Conservation (phyloP, 2,888 invertebrate genomes). For the Tuberolachnus salignus region DNA sequence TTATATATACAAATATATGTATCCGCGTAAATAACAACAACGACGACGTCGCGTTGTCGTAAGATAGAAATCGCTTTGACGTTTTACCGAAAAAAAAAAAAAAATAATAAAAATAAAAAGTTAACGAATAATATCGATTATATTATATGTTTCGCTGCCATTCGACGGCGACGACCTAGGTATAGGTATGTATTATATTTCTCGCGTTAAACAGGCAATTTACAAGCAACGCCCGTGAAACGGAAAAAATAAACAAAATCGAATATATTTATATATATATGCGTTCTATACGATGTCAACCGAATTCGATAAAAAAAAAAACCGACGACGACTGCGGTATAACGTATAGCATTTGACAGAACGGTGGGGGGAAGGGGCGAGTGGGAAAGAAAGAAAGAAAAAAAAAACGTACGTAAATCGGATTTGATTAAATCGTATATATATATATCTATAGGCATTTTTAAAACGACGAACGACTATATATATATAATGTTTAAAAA, state of each 20-base stretch:
- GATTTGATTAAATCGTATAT: conserved; percentile 38
- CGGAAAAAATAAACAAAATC: conserved; percentile 33
- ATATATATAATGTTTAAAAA: too few relatives aligned
- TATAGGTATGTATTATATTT: neutral
- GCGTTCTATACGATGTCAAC: neutral
- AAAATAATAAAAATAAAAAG: neutral
- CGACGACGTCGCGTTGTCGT: neutral
- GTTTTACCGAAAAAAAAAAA: too few relatives aligned
- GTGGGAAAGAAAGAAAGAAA: neutral
- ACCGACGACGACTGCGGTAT: neutral
- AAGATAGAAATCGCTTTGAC: too few relatives aligned
- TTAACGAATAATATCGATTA: neutral
- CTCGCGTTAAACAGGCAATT: conserved; percentile 35
- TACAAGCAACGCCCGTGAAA: conserved; percentile 38
- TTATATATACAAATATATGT: too few relatives aligned
- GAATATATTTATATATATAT: conserved; percentile 2
- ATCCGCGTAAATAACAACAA: neutral
- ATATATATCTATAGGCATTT: too few relatives aligned
- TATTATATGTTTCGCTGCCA: neutral
- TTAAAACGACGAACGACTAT: neutral
- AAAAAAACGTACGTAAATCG: neutral
- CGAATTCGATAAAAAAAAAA: neutral
- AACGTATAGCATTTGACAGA: too few relatives aligned
- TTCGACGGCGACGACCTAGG: neutral
- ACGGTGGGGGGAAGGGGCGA: too few relatives aligned